Percentiles rank a stretch among this genome's conserved stretches.
Evolutionary conservation across 2,888 invertebrate genomes (phyloP).

Genomic region (Pristionchus fissidentatus): DNA sequence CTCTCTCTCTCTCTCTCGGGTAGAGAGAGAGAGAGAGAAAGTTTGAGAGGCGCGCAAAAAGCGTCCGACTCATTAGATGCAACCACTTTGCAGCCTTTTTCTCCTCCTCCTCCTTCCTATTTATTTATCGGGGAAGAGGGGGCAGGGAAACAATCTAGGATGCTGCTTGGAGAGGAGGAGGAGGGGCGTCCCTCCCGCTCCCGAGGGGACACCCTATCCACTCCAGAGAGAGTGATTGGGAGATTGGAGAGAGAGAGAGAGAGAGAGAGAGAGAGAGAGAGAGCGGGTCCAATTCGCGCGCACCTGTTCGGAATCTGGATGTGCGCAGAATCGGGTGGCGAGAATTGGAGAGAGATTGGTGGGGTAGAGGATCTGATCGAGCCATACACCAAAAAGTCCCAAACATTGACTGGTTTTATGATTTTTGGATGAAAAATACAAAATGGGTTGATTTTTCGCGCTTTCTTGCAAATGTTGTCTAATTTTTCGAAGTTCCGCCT

Average conservation of each 20-base stretch:
- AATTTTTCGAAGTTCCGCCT: too few species aligned
- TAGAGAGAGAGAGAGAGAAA: not conserved
- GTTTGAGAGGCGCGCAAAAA: not conserved
- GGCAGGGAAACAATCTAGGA: not conserved
- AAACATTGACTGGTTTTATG: slow-evolving; percentile 29
- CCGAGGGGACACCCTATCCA: not conserved
- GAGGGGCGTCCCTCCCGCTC: not conserved
- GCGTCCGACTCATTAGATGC: not conserved
- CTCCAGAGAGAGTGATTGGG: not conserved
- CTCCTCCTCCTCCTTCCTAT: not conserved
- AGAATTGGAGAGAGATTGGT: not conserved
- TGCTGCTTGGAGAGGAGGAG: not conserved
- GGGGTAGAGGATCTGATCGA: not conserved
- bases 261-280: not conserved
- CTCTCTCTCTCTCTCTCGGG: not conserved
- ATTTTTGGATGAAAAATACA: too few species aligned
- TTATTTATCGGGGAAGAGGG: not conserved
- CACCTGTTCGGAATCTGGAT: slow-evolving; percentile 36
- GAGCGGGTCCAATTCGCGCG: slow-evolving; percentile 19
- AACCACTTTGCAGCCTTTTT: slow-evolving; percentile 3
- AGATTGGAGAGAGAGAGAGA: not conserved
- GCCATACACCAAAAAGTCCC: not conserved
- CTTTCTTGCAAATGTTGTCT: too few species aligned
- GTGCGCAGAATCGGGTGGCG: not conserved
- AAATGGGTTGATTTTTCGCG: too few species aligned